A percentile compares a stretch with the other conserved stretches of the same genome.
These are phyloP conservation scores for Alligator sinensis DNA, from an alignment of 2,113 vertebrate species.

Conservation along the genomic window DNA sequence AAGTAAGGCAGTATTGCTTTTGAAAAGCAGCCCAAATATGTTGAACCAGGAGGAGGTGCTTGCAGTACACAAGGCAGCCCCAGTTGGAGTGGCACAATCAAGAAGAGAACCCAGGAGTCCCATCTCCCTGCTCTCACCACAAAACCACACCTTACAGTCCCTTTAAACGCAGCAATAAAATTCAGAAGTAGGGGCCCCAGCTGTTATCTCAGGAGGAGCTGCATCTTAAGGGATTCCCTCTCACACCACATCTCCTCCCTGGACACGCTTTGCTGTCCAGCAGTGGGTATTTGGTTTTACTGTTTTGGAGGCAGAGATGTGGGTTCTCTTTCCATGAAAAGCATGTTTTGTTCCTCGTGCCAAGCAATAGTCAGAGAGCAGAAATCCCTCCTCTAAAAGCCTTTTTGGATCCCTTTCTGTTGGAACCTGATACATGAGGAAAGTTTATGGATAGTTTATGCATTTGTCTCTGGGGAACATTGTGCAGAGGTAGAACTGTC, in stretches of 20 bases:
- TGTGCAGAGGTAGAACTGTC: background rate
- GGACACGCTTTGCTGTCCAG: background rate
- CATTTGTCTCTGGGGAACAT: background rate
- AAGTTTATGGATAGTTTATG: background rate
- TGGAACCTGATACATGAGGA: conserved; percentile 8
- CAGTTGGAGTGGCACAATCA: background rate
- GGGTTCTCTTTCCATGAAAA: background rate
- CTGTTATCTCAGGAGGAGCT: background rate
- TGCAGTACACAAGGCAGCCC: background rate
- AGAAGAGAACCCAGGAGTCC: background rate
- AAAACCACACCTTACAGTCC: background rate
- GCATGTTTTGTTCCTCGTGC: background rate
- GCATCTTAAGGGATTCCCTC: background rate
- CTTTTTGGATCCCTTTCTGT: conserved; percentile 11
- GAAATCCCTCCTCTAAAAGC: conserved; percentile 32
- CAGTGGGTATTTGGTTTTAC: background rate
- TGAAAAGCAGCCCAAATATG: no score
- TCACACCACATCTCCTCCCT: background rate
- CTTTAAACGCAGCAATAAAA: background rate
- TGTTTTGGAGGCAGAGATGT: background rate
- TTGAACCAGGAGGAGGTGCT: no score
- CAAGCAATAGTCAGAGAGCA: background rate
- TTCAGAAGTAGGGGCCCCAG: background rate
- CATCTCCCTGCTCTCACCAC: background rate
- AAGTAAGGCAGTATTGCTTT: no score